Evolutionary conservation across 1,140 invertebrate species (phyloP), one percentile per base, ranked within the genome.

Genomic region (Coboldia fuscipes): DNA sequence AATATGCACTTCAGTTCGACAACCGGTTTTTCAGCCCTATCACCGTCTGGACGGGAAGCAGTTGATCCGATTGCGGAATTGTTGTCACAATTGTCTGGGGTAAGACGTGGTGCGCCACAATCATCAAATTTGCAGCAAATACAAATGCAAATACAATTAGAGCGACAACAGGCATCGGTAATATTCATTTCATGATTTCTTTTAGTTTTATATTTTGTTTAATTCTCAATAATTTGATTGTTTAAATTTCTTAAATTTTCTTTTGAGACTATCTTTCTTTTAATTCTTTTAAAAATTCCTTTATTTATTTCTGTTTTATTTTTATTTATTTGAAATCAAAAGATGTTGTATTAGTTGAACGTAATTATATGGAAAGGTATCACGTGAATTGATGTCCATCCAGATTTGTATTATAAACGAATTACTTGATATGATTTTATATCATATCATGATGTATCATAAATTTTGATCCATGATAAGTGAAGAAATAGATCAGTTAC

Each of bases 31-130:
- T 67, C 74, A 37, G 70, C 74, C 36, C 56, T 79, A 43, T 86
- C 81, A 43, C 77, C 76, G 38, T 82, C 80, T 45, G 80, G 75
- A 49, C 73, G 83, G 44, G 89, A 94, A 51, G 72, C 80, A 42
- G 72, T 73, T 40, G 89, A 96, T 69, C 88, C 89, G 34, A 94
- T 96, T 43, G 82, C 84, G 26, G 86, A 94, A 63, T 63, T 93
- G 40, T 61, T 93, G 35, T 88, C 84, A 33, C 86, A 92, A 59
- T 66, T 94, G 46, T 88, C 84, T 17, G 85, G 84, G 39, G 84
- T 88, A 39, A 65, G 83, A 43, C 68, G 84, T 56, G 65, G 61
- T 46, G 59, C 65, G 36, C 67, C 70, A 42, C 69, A 72, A 44
- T 73, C 77, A 39, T 74, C 75, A 37, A 80, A 84, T 54, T 61